Conservation (phyloP, 2,113 vertebrate genomes). For the Regulus satrapa region DNA sequence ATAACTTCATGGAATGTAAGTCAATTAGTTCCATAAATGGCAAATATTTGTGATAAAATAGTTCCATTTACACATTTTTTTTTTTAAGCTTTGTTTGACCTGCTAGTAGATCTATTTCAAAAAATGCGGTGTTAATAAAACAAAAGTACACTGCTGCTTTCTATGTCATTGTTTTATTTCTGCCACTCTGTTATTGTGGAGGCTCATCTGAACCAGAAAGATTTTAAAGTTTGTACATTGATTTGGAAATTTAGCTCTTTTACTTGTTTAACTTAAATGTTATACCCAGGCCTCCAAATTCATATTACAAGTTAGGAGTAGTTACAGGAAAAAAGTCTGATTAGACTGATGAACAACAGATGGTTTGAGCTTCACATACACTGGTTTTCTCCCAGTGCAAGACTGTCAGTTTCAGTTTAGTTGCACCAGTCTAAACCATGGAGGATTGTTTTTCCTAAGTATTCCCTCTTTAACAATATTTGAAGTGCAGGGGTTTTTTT, state of each 20-base stretch:
- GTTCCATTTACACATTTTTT: neutral
- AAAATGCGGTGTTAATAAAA: neutral
- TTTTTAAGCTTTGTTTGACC: neutral
- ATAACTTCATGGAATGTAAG: neutral
- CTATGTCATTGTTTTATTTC: neutral
- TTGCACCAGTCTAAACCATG: neutral
- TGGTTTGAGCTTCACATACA: conserved; percentile 13
- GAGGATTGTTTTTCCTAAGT: neutral
- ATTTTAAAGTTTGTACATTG: neutral
- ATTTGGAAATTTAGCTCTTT: neutral
- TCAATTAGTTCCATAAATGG: neutral
- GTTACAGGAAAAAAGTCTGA: conserved; percentile 42
- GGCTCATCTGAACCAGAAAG: neutral
- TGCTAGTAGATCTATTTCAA: neutral
- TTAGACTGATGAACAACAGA: conserved; percentile 64
- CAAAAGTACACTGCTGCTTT: neutral
- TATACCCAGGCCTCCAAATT: neutral
- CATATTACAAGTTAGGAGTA: conserved; percentile 23
- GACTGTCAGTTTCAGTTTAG: conserved; percentile 6
- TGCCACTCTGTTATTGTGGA: neutral
- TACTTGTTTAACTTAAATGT: conserved; percentile 11
- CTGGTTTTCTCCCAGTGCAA: neutral
- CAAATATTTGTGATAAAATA: neutral
- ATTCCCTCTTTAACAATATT: neutral
- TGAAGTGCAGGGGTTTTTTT: neutral